Evolutionary conservation across 2,113 vertebrate species (phyloP).

Genomic region (Phoxinus phoxinus): DNA sequence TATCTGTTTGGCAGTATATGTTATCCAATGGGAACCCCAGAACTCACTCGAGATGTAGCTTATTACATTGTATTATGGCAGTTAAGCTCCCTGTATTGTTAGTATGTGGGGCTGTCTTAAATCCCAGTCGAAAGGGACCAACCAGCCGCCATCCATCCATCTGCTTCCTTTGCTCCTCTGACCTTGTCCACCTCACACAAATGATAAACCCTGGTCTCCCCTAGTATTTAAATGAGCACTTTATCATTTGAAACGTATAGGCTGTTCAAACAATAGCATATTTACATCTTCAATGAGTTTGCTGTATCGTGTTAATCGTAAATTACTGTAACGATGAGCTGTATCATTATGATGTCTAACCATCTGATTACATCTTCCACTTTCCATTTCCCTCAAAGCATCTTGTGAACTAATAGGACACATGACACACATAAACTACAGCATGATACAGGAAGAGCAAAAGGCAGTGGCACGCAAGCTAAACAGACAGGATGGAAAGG

Average conservation of each 20-base stretch:
- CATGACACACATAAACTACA: constrained; percentile 22
- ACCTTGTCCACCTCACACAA: constrained; percentile 28
- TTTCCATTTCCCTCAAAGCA: constrained; percentile 64
- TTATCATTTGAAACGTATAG: constrained; percentile 53
- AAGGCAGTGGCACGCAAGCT: constrained; percentile 40
- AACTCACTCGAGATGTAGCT: constrained; percentile 44
- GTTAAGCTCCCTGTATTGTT: constrained; percentile 51
- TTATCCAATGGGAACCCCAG: constrained; percentile 37
- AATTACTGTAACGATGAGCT: constrained; percentile 59
- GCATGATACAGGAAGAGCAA: constrained; percentile 33
- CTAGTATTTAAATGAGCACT: constrained; percentile 55
- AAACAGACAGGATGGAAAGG: constrained; percentile 2
- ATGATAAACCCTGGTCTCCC: constrained; percentile 21
- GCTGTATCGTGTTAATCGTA: constrained; percentile 63
- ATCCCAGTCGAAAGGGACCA: constrained; percentile 51
- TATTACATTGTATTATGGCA: constrained; percentile 42
- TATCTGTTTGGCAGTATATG: background rate
- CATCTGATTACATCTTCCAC: constrained; percentile 36
- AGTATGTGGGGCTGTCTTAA: constrained; percentile 50
- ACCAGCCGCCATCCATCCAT: constrained; percentile 50
- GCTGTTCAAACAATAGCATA: constrained; percentile 54
- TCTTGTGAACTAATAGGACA: constrained; percentile 52
- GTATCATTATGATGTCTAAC: constrained; percentile 60
- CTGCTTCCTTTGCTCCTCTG: constrained; percentile 43
- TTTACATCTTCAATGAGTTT: constrained; percentile 55